Evolutionary conservation across 2,888 invertebrate species (phyloP).

Genomic region (Epirrhoe tristata): DNA sequence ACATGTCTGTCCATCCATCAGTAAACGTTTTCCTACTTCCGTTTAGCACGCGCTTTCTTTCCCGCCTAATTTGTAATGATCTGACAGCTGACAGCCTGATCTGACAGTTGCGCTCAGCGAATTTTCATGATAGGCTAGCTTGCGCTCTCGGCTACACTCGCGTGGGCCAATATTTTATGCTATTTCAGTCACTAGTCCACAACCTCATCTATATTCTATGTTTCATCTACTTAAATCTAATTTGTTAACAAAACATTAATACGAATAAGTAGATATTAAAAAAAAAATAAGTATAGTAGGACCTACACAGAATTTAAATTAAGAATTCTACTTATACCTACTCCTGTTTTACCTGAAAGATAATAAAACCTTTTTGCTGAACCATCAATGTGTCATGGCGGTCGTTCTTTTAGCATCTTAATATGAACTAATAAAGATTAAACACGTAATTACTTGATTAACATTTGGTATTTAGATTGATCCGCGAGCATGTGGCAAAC

Average conservation of each 20-base stretch:
- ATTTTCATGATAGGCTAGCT: background rate
- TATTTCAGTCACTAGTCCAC: too few relatives aligned
- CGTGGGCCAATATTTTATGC: too few relatives aligned
- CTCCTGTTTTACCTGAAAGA: too few relatives aligned
- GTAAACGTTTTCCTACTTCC: conserved; percentile 39
- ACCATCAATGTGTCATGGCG: background rate
- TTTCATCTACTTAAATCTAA: background rate
- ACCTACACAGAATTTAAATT: too few relatives aligned
- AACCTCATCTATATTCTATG: too few relatives aligned
- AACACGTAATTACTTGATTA: conserved; percentile 27
- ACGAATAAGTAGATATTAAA: too few relatives aligned
- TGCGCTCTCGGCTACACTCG: too few relatives aligned
- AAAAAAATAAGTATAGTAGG: too few relatives aligned
- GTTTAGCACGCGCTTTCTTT: conserved; percentile 36
- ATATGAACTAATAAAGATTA: conserved; percentile 17
- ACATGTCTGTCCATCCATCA: conserved; percentile 11
- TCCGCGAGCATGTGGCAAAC: conserved; percentile 37
- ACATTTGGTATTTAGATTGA: conserved; percentile 36
- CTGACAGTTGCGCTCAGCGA: background rate
- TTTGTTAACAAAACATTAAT: too few relatives aligned
- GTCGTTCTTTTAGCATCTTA: conserved; percentile 10
- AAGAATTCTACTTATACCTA: too few relatives aligned
- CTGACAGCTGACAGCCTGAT: conserved; percentile 27
- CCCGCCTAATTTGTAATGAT: conserved; percentile 29
- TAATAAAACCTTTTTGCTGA: too few relatives aligned